Base-by-base conservation (phyloP, 1,140 invertebrate species). In the Rhyacophila brunnea region DNA sequence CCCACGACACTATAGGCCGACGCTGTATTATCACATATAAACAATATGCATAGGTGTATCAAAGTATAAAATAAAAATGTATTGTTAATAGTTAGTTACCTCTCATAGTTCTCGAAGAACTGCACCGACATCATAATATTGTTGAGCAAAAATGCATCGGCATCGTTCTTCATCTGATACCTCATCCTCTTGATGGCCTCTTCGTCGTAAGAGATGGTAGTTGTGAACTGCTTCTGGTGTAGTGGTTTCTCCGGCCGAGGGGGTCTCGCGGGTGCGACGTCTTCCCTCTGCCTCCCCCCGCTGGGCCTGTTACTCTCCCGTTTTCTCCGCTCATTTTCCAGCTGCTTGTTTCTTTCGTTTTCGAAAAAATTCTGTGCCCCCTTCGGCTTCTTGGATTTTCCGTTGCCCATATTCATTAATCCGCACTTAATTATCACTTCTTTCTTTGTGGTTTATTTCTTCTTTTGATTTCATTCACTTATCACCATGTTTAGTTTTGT, bases 51-150 rank as follows among this genome's bases (percentile, higher is more conserved):
- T n/a, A n/a, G n/a, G n/a, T n/a, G n/a, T n/a, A n/a, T n/a, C n/a
- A n/a, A n/a, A n/a, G n/a, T n/a, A n/a, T n/a, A n/a, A n/a, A n/a
- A n/a, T n/a, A n/a, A n/a, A n/a, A n/a, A n/a, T n/a, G n/a, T n/a
- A n/a, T n/a, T n/a, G n/a, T n/a, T n/a, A n/a, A n/a, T n/a, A n/a
- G n/a, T n/a, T n/a, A n/a, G n/a, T 81, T 75, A 90, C 89, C 82
- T 80, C 63, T 90, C 85, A 67, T 83, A 91, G 71, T 92, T 87
- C 42, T 85, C 78, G 55, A 90, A 91, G 73, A 92, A 91, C 68
- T 91, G 87, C 2, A 89, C 74, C 20, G 84, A 84, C 68, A 91
- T 77, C 56, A 91, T 76, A 20, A 92, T 81, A 68, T 91, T 88
- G 67, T 92, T 91, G 1, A 92, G 69, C 1, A 92, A 73, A 68